Base-by-base conservation (phyloP, 2,888 invertebrate species). In the Microplitis deprimator region DNA sequence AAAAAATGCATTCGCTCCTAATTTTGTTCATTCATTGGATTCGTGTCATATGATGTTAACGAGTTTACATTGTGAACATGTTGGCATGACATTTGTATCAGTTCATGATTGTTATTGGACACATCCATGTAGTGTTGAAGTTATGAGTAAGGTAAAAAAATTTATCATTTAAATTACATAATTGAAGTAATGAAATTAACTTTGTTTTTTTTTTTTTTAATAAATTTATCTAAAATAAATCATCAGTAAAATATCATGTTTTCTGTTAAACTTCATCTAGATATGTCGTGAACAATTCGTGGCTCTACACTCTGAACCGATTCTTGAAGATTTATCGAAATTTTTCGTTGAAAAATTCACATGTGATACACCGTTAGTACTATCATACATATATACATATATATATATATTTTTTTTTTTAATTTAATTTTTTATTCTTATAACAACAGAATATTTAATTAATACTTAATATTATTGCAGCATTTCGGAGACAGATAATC, bases 21-120 rank as follows among this genome's bases (percentile, higher is more conserved):
- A 99, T 92, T 99, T 97, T 91, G 96, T 99, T 87, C 99, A 99
- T 91, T 99, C 99, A 40, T 91, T 99, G 88, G 99, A 99, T 91
- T 98, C 99, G 73, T 94, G 95, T 86, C 99, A 99, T 91, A 99
- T 99, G 99, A 99, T 99, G 98, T 92, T 99, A 81, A 99, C 99
- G 1, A 96, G 98, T 7, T 91, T 99, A 84, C 92, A 94, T 90
- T 96, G 97, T 87, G 95, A 96, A 90, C 92, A 95, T 41, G 91
- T 91, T 6, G 97, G 95, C 0, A 92, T 98, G 74, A 95, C 96
- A 65, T 99, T 97, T 91, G 96, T 97, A 6, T 98, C 99, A 0
- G 98, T 99, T 29, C 99, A 99, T 90, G 99, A 99, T 91, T 99
- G 99, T 89, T 99, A 95, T 91, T 99, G 99, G 99, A 99, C 99